These are phyloP conservation scores for Diadophis punctatus DNA, from an alignment of 2,113 vertebrate genomes.

Conservation along the genomic window DNA sequence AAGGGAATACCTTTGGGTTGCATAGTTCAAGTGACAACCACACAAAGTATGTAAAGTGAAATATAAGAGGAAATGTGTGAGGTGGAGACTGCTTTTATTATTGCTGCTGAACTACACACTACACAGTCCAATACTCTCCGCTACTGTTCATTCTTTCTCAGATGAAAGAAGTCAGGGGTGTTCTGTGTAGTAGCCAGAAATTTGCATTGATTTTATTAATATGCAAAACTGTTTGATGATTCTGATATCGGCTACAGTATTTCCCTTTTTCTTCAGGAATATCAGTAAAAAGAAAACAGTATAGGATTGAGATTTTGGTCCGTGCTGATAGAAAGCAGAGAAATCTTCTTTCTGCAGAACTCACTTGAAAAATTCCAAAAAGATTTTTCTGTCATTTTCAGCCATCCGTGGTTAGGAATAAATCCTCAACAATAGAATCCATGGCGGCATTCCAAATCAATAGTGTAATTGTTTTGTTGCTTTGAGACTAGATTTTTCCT, in stretches of 20 bases:
- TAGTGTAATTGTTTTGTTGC: constrained; percentile 37
- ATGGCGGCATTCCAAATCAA: not conserved
- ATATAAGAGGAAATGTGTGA: not conserved
- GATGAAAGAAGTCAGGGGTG: not conserved
- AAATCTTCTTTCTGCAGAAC: not conserved
- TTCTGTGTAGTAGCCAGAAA: not conserved
- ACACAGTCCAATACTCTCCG: not conserved
- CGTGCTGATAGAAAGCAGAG: not conserved
- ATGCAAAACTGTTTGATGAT: not conserved
- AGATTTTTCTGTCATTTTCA: not conserved
- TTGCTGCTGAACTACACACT: not conserved
- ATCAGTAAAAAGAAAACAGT: not conserved
- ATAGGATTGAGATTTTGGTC: not conserved
- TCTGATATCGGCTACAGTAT: not conserved
- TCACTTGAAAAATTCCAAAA: constrained; percentile 22
- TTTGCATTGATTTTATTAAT: not conserved
- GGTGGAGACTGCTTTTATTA: not conserved
- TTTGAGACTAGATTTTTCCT: not conserved
- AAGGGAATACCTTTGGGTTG: not conserved
- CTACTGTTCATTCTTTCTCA: not conserved
- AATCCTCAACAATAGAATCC: constrained; percentile 32
- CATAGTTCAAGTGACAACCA: not conserved
- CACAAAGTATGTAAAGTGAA: not conserved
- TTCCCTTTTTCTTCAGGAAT: not conserved
- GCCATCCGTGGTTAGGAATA: constrained; percentile 20